Base-by-base conservation (phyloP, 2,113 vertebrate genomes). In the Entelurus aequoreus region DNA sequence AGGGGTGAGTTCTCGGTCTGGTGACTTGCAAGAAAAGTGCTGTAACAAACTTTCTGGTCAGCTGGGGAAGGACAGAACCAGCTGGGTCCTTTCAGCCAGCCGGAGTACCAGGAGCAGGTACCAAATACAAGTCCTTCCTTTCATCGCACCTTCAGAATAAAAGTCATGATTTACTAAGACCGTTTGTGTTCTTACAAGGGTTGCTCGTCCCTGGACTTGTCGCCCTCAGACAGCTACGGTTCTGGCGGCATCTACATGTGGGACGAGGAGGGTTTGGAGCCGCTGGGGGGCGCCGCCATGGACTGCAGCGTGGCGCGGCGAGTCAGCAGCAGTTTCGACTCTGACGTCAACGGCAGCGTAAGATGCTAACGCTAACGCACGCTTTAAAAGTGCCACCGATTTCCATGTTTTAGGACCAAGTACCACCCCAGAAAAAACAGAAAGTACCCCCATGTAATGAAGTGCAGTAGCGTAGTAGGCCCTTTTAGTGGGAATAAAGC, bases 221-320 rank as follows among this genome's bases (percentile, higher is more conserved):
- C 96, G 54, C 95, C 96, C 0, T 97, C 96, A 0, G 95, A 97
- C 87, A 98, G 95, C 81, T 97, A 94, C 16, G 95, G 95, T 38
- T 99, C 96, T 5, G 96, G 94, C 1, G 96, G 95, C 19, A 99
- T 95, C 0, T 99, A 98, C 48, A 94, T 98, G 94, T 99, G 96
- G 96, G 96, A 99, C 65, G 96, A 99, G 82, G 96, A 98, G 66
- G 96, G 94, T 6, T 74, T 99, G 90, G 95, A 97, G 60, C 94
- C 94, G 1, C 93, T 99, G 65, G 95, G n/a, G 65, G 92, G 79
- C 4, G 82, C 50, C 11, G 62, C 76, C 57, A 74, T 66, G 67
- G 74, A 63, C 66, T 63, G 65, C 62, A 75, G 49, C 78, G 68
- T 53, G 68, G 69, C 67, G 50, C 93, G 90, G 64, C 94, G 90